These are phyloP conservation scores for Zaprionus bogoriensis DNA, from an alignment of 2,888 invertebrate genomes.

Conservation along the genomic window DNA sequence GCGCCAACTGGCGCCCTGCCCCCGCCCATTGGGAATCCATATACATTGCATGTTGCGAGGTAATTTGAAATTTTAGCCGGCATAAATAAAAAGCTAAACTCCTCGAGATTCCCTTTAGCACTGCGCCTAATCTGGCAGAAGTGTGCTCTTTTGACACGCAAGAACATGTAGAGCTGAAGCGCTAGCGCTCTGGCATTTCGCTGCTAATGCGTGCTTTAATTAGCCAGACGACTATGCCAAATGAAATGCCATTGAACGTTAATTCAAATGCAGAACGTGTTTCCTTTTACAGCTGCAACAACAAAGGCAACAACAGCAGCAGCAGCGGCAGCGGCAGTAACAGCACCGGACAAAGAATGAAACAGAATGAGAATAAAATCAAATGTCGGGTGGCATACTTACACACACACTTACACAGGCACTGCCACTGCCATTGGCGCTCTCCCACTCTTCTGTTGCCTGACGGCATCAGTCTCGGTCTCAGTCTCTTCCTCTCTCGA, in stretches of 20 bases:
- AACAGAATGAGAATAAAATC: slow-evolving; percentile 24
- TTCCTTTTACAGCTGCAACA: slow-evolving; percentile 46
- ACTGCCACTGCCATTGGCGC: background rate
- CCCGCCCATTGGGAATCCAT: slow-evolving; percentile 6
- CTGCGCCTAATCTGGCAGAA: slow-evolving; percentile 28
- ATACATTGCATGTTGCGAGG: slow-evolving; percentile 59
- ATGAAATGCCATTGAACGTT: slow-evolving; percentile 65
- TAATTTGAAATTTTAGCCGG: slow-evolving; percentile 55
- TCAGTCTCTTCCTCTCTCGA: slow-evolving; percentile 1
- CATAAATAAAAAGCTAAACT: slow-evolving; percentile 19
- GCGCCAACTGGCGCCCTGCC: slow-evolving; percentile 16
- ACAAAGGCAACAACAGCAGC: slow-evolving; percentile 1
- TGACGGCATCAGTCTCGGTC: background rate
- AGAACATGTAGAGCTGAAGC: slow-evolving; percentile 18
- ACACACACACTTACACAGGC: background rate
- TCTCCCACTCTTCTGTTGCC: background rate
- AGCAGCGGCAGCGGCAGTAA: slow-evolving; percentile 18
- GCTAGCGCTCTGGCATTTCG: slow-evolving; percentile 32
- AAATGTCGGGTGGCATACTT: slow-evolving; percentile 36
- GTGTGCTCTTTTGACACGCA: slow-evolving; percentile 39
- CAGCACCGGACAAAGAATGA: slow-evolving; percentile 24
- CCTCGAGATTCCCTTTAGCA: slow-evolving; percentile 17
- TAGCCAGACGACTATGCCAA: slow-evolving; percentile 52
- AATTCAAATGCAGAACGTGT: slow-evolving; percentile 68
- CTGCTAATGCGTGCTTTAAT: slow-evolving; percentile 49